Base-by-base conservation (phyloP, 2,888 invertebrate species). In the Sylvicola fuscatus region DNA sequence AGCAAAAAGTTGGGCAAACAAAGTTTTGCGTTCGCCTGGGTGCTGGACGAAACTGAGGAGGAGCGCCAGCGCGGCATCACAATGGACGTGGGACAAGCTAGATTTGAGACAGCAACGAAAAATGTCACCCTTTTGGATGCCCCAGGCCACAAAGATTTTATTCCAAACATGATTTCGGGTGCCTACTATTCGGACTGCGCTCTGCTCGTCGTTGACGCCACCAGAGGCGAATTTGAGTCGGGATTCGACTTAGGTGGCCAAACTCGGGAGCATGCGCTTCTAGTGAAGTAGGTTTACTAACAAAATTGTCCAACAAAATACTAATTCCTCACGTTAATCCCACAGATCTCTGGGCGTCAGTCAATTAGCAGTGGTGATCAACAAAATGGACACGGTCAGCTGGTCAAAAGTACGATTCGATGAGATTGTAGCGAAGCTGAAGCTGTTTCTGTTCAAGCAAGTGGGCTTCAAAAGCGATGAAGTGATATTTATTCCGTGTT, bases 121-220 rank as follows among this genome's bases (percentile, higher is more conserved):
- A 63, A 54, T 27, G 72, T 86, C 1, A 81, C 79, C 1, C 61
- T 99, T 32, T 62, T 99, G 38, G 98, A 99, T 66, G 95, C 98
- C 17, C 98, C 98, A 1, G 98, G 98, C 0, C 98, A 99, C 57
- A 92, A 87, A 54, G 98, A 99, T 56, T 98, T 99, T 52, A 97
- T 98, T 51, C 97, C 98, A 2, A 97, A 98, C 50, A 98, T 99
- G 97, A 98, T 99, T 45, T 86, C 84, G 11, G 97, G 97, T 12
- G 93, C 97, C 2, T 86, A 92, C 1, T 95, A 97, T 59, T 98
- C 98, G 2, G 98, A 99, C 62, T 95, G 90, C 1, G 95, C 93
- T 11, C 63, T 99, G 26, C 61, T 99, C 14, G 97, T 98, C 0
- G 84, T 98, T 1, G 97, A 98, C 64, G 89, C 95, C 1, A 83